Evolutionary conservation across 2,797 vertebrate species (phyloP), one percentile per base, ranked within the genome.

Genomic region (Pantherophis alleghaniensis): DNA sequence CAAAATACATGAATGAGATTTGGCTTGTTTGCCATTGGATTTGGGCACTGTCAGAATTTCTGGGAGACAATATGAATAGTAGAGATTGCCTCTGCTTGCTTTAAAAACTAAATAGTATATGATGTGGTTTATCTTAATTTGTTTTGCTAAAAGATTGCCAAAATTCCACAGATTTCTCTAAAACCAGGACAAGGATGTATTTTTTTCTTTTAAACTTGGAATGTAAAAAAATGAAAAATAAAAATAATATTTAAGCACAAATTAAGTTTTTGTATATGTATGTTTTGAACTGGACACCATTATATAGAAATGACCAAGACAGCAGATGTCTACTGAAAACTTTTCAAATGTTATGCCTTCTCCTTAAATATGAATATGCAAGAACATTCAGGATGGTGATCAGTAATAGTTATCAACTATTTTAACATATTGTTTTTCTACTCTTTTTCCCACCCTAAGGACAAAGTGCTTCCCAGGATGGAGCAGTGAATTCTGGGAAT

Each of bases 381-480:
- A 14, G 20, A 4, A 12, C 26, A 90, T 12, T 6, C 42, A 63
- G 63, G 37, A 60, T n/a, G 7, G 13, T 91, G 28, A 63, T 53
- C 51, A 37, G 51, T 32, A 53, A 56, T 57, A 26, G 37, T 20
- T 53, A 63, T 10, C 14, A 66, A 28, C 32, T 83, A n/a, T 63
- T 93, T 63, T 42, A 91, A 91, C 4, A 7, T 10, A 47, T n/a
- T 32, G n/a, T 32, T 89, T 83, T 89, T 9, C 20, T 51, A 89
- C 22, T 14, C 42, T 51, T 59, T 18, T 11, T 0, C 92, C 94
- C 91, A 92, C 94, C 96, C 93, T 93, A 5, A 7, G 96, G 96
- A 47, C 74, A 96, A 87, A 94, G 16, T 28, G 12, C 89, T 0
- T 56, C 10, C 7, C 90, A 93, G 56, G 87, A 93, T 0, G 92